These are phyloP conservation scores for Gadopsis marmoratus DNA, from an alignment of 2,797 vertebrate genomes.

Conservation along the genomic window DNA sequence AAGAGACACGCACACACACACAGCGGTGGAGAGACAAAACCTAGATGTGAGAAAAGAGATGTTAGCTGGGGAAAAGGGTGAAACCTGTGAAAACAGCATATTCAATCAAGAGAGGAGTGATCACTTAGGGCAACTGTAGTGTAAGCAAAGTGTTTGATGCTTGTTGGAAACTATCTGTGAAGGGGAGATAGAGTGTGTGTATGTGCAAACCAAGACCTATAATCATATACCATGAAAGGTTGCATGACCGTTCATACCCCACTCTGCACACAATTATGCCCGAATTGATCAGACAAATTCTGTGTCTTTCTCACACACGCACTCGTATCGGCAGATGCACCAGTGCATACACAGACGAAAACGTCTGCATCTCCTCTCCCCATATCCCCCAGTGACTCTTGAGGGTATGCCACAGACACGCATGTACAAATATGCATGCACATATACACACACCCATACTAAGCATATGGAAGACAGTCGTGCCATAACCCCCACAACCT, in stretches of 20 bases:
- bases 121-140: slow-evolving; percentile 54
- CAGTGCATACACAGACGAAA: slow-evolving; percentile 54
- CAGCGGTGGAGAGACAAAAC: slow-evolving; percentile 15
- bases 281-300: slow-evolving; percentile 68
- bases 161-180: slow-evolving; percentile 76
- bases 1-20: not conserved
- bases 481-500: slow-evolving; percentile 38
- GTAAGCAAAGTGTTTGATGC: slow-evolving; percentile 69
- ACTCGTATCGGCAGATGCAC: slow-evolving; percentile 52
- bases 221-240: slow-evolving; percentile 72
- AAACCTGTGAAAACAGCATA: slow-evolving; percentile 50
- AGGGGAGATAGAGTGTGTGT: slow-evolving; percentile 18
- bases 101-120: slow-evolving; percentile 51
- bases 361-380: slow-evolving; percentile 41
- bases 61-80: slow-evolving; percentile 17
- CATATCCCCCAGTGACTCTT: slow-evolving; percentile 56
- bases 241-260: slow-evolving; percentile 75
- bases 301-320: slow-evolving; percentile 19
- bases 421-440: slow-evolving; percentile 53
- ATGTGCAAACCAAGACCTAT: slow-evolving; percentile 58
- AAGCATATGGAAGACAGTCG: slow-evolving; percentile 72
- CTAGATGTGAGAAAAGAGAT: slow-evolving; percentile 57
- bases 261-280: slow-evolving; percentile 69
- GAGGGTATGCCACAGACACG: slow-evolving; percentile 61
- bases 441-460: slow-evolving; percentile 57